Evolutionary conservation across 2,797 vertebrate species (phyloP), one percentile per base, ranked within the genome.

Genomic region (Bradypodion pumilum): DNA sequence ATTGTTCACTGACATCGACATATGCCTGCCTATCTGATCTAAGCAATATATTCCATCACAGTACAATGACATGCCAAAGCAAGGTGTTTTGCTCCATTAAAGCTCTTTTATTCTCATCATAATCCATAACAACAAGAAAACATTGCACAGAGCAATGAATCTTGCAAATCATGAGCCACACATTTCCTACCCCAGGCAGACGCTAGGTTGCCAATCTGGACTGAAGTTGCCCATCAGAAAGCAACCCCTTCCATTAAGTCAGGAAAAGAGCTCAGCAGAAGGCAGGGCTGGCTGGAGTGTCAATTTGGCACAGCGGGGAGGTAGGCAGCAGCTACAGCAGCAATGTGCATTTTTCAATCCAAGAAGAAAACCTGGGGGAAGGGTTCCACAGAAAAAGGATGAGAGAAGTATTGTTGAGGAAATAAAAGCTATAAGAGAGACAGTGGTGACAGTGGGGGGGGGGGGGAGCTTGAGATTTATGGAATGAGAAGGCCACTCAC

Each of bases 271-370:
- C 93, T 91, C 91, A 89, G 90, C 79, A 29, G 90, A 94, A 92
- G 93, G 92, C 91, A 80, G 1, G 89, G 88, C 92, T 88, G 88
- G 84, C 83, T 92, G 89, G 74, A 94, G 93, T 90, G 85, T 87
- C 94, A 93, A 94, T 94, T 94, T 94, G 87, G 85, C 94, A 91
- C 93, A 93, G 94, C 90, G 78, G 93, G 94, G 76, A 80, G 79
- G 80, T 89, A 83, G 85, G 83, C 37, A 89, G 91, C 82, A 88
- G 52, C 52, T 2, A 13, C 74, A 49, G 85, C 78, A 81, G 87
- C 85, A 89, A 87, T 90, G 91, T 91, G 93, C 92, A 93, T 93
- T 90, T 92, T 86, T 93, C 93, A 94, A 91, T 84, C 86, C 83
- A 74, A 80, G 65, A 25, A 81, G 80, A 84, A 92, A 91, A 91